Percentiles rank a stretch among this genome's conserved stretches.
Conservation (phyloP, 2,888 invertebrate genomes). For the Craniophora ligustri region DNA sequence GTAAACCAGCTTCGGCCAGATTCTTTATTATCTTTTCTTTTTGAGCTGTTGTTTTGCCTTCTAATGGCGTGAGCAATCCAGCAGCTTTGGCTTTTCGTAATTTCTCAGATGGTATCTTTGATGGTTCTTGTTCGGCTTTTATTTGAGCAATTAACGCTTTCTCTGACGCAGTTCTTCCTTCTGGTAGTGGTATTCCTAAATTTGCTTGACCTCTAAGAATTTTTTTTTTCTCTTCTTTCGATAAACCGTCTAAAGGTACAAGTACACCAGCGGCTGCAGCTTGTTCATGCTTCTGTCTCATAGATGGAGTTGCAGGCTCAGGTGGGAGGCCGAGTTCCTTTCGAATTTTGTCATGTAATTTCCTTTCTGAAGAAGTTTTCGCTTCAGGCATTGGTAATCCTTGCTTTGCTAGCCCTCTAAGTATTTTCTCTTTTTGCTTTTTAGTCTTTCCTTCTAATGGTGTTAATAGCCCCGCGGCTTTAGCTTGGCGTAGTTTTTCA, state of each 20-base stretch:
- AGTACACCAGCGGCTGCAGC: conserved; percentile 13
- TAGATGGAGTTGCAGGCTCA: conserved; percentile 16
- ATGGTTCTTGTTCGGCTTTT: background rate
- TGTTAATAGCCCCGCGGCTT: conserved; percentile 27
- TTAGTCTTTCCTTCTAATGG: conserved; percentile 29
- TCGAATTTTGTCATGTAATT: conserved; percentile 19
- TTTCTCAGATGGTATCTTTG: conserved; percentile 4
- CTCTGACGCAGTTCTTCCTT: conserved; percentile 9
- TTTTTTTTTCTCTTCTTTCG: conserved; percentile 43
- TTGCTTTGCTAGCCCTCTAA: conserved; percentile 23
- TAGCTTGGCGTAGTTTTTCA: conserved; percentile 6
- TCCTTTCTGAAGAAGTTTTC: conserved; percentile 27
- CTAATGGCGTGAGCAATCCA: conserved; percentile 18
- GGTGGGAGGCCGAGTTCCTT: conserved; percentile 31
- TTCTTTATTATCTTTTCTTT: conserved; percentile 25
- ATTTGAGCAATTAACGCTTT: conserved; percentile 8
- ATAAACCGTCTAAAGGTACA: conserved; percentile 21
- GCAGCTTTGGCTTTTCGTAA: conserved; percentile 14
- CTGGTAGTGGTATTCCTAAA: conserved; percentile 27
- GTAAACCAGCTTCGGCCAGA: conserved; percentile 15
- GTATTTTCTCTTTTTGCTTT: conserved; percentile 28
- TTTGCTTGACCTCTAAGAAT: conserved; percentile 38
- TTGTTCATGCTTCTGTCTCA: conserved; percentile 23
- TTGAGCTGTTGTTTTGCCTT: conserved; percentile 31
- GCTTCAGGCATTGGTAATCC: conserved; percentile 33